Base-by-base conservation (phyloP, 2,797 vertebrate species). In the Melanogrammus aeglefinus region DNA sequence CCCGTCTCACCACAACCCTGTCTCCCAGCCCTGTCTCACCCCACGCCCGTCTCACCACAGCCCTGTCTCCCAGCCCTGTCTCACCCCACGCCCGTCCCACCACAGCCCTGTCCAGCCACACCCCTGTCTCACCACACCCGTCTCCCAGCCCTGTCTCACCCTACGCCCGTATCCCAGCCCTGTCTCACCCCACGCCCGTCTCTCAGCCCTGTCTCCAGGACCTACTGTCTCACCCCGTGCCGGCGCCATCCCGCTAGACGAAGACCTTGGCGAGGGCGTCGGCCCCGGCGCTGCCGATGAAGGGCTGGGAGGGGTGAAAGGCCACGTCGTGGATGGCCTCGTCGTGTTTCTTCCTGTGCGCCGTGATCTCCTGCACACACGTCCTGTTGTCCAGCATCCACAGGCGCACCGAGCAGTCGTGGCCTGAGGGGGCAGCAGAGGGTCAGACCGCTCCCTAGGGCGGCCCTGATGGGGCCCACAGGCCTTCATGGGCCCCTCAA, bases 241-340 rank as follows among this genome's bases (percentile, higher is more conserved):
- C 90, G 80, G 78, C 81, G 21, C n/a, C 4, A 76, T 29, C 69
- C 70, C 75, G 79, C 96, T 95, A 97, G 88, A 96, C 95, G 73
- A 97, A 97, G 90, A 97, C 96, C 92, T 97, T 97, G 91, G 96
- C 96, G 33, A 97, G 95, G 86, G 95, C 96, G 0, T 97, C 96
- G 1, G 96, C 96, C 1, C 96, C 96, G 0, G 95, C 96, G 2
- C 96, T 96, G 90, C 95, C 96, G 0, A 97, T 96, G 83, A 96
- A 96, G 75, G 96, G 95, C 92, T 96, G 96, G 51, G 95, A 94
- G 29, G 95, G 93, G 87, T 97, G 96, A 91, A 96, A 97, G 88
- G 96, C 94, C 76, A 96, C 94, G 0, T 96, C 96, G 1, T 97
- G 96, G 82, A 97, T 96, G 88, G 96, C 96, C 92, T 97, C 96